phyloP scores from a whole-genome alignment of 1,140 invertebrate species.

The Drosophila serrata region DNA sequence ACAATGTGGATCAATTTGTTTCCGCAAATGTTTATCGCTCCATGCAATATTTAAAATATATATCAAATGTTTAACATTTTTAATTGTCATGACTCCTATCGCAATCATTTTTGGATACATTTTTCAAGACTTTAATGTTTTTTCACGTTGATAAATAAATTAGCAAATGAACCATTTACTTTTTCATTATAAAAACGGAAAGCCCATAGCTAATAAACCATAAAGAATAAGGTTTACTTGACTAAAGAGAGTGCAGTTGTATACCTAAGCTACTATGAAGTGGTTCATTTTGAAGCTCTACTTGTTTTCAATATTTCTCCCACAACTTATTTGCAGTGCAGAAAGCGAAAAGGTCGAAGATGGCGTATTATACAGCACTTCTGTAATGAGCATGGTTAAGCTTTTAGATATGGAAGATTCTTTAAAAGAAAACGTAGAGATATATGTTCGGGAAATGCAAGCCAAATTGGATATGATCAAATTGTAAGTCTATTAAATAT shows the following conservation, averaged over 20 bases:
- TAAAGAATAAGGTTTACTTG: neutral
- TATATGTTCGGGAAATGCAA: constrained; percentile 37
- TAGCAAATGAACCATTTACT: neutral
- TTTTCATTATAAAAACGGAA: neutral
- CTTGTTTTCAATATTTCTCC: neutral
- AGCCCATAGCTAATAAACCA: constrained; percentile 11
- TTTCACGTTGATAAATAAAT: neutral
- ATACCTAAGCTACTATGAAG: constrained; percentile 16
- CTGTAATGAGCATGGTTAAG: constrained; percentile 35
- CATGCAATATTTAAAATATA: constrained; percentile 10
- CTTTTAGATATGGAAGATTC: constrained; percentile 48
- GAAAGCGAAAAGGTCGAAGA: neutral
- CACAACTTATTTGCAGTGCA: neutral
- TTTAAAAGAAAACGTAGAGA: constrained; percentile 12
- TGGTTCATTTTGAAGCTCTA: constrained; percentile 4
- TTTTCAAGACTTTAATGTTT: neutral
- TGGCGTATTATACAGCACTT: constrained; percentile 32
- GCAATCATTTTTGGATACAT: neutral
- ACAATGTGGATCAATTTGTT: constrained; percentile 50
- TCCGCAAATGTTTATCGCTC: constrained; percentile 50
- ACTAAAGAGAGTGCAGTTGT: constrained; percentile 1
- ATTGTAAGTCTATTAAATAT: constrained; percentile 11
- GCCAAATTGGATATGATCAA: constrained; percentile 43
- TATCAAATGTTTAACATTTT: neutral
- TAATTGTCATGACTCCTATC: neutral